Evolutionary conservation across 2,113 vertebrate species (phyloP), one percentile per base, ranked within the genome.

Genomic region (Neopipo cinnamomea): DNA sequence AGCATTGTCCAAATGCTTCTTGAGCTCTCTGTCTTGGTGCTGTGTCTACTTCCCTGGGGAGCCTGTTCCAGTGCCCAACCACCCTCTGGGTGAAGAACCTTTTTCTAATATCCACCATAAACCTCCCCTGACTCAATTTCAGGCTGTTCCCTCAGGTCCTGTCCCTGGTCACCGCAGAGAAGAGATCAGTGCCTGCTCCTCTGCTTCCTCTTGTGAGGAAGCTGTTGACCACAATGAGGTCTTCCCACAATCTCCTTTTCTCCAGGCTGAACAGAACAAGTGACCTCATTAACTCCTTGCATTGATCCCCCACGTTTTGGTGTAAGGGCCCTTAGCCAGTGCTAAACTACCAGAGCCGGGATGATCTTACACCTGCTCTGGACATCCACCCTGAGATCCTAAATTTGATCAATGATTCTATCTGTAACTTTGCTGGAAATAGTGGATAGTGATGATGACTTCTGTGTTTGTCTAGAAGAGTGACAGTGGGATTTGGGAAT

Each of bases 21-120:
- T 49, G 27, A 70, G 0, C 7, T 70, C 31, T 55, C 1, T 11
- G 8, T 12, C 4, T 75, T 28, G 30, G 5, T 19, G 25, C 41
- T 27, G 14, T 33, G 14, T 13, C 14, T 12, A 16, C 11, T 63
- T 7, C 17, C 25, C 18, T 55, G 25, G 30, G 6, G 2, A 22
- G 0, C 4, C 3, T 55, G 21, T 49, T 49, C n/a, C 17, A 53
- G 20, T 22, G 24, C 5, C 11, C 30, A 12, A 0, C 0, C 46
- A 47, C 7, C 4, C 21, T 31, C n/a, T 41, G 17, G 7, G 11
- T 7, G 7, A 75, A 62, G 17, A 47, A 27, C 0, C 2, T 42
- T 62, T 27, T 25, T 14, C 31, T 42, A 2, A 33, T 22, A 83
- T 33, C 22, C 21, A 27, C 1, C 10, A 11, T 53, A 31, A 75